phyloP scores from a whole-genome alignment of 2,888 invertebrate species.

The Sepioteuthis lessoniana region DNA sequence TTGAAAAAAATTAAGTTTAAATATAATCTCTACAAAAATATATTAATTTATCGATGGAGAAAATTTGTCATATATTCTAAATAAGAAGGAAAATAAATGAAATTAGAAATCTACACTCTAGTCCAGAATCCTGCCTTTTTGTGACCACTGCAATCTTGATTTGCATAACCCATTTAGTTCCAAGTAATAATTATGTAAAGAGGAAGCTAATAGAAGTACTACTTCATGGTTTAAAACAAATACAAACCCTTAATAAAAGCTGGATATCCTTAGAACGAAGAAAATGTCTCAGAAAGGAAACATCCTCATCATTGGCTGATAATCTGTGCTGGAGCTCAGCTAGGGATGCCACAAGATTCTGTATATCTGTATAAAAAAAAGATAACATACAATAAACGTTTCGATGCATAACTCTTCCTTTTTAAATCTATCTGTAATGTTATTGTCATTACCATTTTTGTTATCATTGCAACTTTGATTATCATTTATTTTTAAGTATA shows the following conservation, averaged over 20 bases:
- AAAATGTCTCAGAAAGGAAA: conserved; percentile 47
- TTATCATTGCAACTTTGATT: not conserved
- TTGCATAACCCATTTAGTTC: not conserved
- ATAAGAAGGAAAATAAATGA: not conserved
- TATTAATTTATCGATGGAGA: not conserved
- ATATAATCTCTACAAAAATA: not conserved
- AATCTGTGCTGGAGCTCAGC: conserved; percentile 47
- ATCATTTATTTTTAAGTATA: no score
- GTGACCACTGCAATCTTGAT: not conserved
- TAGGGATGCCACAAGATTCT: conserved; percentile 48
- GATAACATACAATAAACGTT: conserved; percentile 16
- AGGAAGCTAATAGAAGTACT: conserved; percentile 40
- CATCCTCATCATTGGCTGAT: conserved; percentile 46
- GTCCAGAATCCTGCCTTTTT: not conserved
- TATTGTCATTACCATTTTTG: not conserved
- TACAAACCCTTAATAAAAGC: conserved; percentile 48
- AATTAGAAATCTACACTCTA: not conserved
- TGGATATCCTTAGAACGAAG: conserved; percentile 48
- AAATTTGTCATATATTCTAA: not conserved
- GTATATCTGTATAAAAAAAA: conserved; percentile 47
- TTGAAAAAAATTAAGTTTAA: not conserved
- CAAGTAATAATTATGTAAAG: not conserved
- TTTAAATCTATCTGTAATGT: not conserved
- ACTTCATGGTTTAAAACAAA: conserved; percentile 39
- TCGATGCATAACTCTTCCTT: not conserved